Evolutionary conservation across 2,888 invertebrate species (phyloP).

Genomic region (Alentia gelatinosa): DNA sequence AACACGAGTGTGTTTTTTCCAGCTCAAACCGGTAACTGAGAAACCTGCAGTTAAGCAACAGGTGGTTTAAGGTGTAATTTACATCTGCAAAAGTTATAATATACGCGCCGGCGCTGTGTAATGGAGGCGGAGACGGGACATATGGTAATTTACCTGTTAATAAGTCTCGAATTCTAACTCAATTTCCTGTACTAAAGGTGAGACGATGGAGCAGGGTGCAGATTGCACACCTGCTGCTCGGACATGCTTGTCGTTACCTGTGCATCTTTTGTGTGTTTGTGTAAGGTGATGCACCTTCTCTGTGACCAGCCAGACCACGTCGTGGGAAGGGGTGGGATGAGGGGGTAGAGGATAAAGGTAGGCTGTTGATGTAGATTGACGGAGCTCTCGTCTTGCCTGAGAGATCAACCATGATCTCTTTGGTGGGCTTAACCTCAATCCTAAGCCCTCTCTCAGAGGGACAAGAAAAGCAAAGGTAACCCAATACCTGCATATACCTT

Average conservation of each 20-base stretch:
- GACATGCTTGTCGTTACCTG: no score
- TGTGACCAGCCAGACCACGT: not conserved
- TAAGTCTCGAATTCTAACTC: not conserved
- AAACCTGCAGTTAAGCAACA: no score
- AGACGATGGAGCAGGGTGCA: not conserved
- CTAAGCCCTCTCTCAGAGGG: not conserved
- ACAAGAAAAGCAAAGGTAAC: not conserved
- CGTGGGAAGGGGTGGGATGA: not conserved
- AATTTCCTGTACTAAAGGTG: not conserved
- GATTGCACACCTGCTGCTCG: not conserved
- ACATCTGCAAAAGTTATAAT: no score
- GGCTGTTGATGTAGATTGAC: no score
- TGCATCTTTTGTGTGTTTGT: not conserved
- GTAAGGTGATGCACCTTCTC: not conserved
- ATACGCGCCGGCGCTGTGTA: not conserved
- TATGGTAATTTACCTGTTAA: not conserved
- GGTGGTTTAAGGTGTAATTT: no score
- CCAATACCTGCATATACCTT: not conserved
- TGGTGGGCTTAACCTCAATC: not conserved
- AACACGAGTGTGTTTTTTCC: no score
- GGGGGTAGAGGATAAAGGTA: not conserved
- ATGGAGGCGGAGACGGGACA: not conserved
- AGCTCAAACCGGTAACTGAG: no score
- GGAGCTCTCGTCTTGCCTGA: not conserved
- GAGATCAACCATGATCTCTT: not conserved